Evolutionary conservation across 2,113 vertebrate genomes (phyloP), one percentile per base, ranked within the genome.

Genomic region (Tachysurus fulvidraco): DNA sequence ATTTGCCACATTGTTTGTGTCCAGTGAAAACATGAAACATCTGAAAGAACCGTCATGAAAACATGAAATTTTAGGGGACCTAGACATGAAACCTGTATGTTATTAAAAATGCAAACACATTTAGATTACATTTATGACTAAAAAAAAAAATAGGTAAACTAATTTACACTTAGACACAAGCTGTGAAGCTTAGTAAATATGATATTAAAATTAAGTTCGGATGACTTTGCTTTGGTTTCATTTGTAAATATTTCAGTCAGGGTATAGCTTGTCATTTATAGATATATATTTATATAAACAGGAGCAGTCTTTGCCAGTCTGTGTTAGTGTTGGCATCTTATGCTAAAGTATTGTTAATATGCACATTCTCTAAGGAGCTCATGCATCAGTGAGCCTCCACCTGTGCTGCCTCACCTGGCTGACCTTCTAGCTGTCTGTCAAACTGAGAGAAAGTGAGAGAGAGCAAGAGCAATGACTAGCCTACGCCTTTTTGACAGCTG

Each of bases 381-480:
- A 88, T 41, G 87, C 85, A 76, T 88, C 77, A 9, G 55, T 83
- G 76, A 84, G 67, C 82, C 69, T 76, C 83, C 87, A 88, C 82
- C 87, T 90, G 77, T 36, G 54, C 85, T 36, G 67, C 55, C 30
- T 86, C 82, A 79, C 78, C 78, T 30, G 57, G 50, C 64, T 87
- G 85, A 85, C 87, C 85, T 54, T 62, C 21, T 78, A 77, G 92
- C 93, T 95, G 94, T 92, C 94, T 91, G 90, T 94, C 93, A 93
- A 88, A 23, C 57, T 62, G 55, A 67, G 50, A 74, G 25, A 19
- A 30, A 67, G 57, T 25, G 57, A 50, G 52, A 83, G 79, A 59
- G 67, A 55, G 83, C 17, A 65, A 55, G 87, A 57, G 74, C 85
- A 90, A 90, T 86, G 88, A 86, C 59, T 6, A 87, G 77, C 52